Conservation (phyloP, 2,113 vertebrate genomes). For the Amia ocellicauda region DNA sequence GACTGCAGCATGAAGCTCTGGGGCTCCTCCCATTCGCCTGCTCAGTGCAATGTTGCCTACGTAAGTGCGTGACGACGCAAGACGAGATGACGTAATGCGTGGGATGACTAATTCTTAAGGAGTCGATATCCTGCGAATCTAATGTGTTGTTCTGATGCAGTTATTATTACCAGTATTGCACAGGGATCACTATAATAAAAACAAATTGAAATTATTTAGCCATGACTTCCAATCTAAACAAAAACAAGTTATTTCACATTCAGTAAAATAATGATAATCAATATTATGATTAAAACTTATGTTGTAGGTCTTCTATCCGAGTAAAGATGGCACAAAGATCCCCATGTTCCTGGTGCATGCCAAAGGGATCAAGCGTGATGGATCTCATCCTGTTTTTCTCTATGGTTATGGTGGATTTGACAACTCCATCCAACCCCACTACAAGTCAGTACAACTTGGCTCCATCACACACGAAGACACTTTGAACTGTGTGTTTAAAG, state of each 20-base stretch:
- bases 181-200: no score
- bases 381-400: conserved; percentile 58
- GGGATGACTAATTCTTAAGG: no score
- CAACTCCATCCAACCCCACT: conserved; percentile 58
- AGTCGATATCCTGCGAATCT: no score
- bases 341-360: conserved; percentile 70
- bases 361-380: conserved; percentile 48
- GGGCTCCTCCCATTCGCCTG: no score
- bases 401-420: conserved; percentile 71
- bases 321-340: conserved; percentile 65
- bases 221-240: no score
- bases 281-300: not conserved
- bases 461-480: not conserved
- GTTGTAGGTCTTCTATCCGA: conserved; percentile 63
- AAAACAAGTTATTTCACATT: not conserved
- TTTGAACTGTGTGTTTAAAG: not conserved
- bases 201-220: no score
- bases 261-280: not conserved
- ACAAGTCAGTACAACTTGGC: conserved; percentile 49
- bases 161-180: no score
- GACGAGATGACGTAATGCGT: no score
- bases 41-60: no score
- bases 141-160: no score
- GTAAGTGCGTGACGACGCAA: no score
- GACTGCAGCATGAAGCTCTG: no score